Evolutionary conservation across 2,888 invertebrate species (phyloP).

Genomic region (Teleogryllus oceanicus): DNA sequence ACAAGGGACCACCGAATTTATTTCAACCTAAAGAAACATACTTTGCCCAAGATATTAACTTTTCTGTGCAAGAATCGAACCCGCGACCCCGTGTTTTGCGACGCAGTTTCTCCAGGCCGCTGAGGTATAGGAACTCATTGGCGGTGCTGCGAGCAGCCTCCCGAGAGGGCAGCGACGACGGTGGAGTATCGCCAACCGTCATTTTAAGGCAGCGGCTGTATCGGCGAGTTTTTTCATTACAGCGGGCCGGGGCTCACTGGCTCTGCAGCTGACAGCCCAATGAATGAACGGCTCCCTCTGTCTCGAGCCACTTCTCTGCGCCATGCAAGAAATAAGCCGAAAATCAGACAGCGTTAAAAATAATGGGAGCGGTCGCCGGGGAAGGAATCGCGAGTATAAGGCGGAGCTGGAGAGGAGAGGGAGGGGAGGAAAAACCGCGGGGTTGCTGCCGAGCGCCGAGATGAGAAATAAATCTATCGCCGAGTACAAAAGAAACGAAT

Average conservation of each 20-base stretch:
- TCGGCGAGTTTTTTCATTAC: slow-evolving; percentile 18
- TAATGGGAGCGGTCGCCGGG: not conserved
- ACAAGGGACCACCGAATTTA: too few relatives aligned
- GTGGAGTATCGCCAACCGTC: not conserved
- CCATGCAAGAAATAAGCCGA: slow-evolving; percentile 24
- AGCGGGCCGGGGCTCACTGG: not conserved
- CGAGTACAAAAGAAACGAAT: too few relatives aligned
- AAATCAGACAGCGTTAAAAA: slow-evolving; percentile 18
- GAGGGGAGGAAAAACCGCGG: not conserved
- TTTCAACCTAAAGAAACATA: too few relatives aligned
- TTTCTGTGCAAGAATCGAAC: too few relatives aligned
- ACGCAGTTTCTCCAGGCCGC: too few relatives aligned
- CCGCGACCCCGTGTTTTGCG: too few relatives aligned
- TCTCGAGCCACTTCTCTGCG: not conserved
- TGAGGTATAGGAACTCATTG: too few relatives aligned
- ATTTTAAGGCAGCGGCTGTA: not conserved
- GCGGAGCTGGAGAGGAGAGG: not conserved
- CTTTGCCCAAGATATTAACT: too few relatives aligned
- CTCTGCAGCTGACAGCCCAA: slow-evolving; percentile 30
- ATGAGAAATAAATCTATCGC: too few relatives aligned
- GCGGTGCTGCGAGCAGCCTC: too few relatives aligned
- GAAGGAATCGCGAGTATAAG: not conserved
- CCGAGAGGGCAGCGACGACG: too few relatives aligned
- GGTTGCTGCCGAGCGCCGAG: too few relatives aligned
- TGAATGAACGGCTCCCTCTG: slow-evolving; percentile 29